These are phyloP conservation scores for Nylanderia fulva DNA, from an alignment of 1,140 invertebrate genomes.

Conservation along the genomic window DNA sequence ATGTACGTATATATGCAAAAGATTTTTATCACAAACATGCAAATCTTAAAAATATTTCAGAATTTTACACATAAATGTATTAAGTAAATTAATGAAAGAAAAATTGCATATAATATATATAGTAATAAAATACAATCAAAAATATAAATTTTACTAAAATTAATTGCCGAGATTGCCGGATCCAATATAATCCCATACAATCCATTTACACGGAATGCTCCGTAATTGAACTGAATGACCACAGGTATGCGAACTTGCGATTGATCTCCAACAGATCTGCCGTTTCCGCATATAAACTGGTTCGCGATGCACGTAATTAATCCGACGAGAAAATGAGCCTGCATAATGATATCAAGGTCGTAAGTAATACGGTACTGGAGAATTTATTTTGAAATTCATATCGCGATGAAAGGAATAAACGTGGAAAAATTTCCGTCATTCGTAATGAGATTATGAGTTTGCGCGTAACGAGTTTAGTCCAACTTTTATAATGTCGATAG, in stretches of 20 bases:
- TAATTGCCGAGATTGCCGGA: slow-evolving; percentile 26
- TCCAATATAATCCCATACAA: slow-evolving; percentile 46
- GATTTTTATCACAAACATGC: neutral
- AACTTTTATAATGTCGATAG: slow-evolving; percentile 42
- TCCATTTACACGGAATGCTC: slow-evolving; percentile 68
- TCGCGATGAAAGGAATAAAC: slow-evolving; percentile 33
- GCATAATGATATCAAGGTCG: slow-evolving; percentile 66
- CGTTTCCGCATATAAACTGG: slow-evolving; percentile 53
- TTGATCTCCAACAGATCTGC: slow-evolving; percentile 63
- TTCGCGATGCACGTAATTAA: slow-evolving; percentile 64
- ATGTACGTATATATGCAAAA: neutral
- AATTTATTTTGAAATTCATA: slow-evolving; percentile 57
- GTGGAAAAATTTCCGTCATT: slow-evolving; percentile 43
- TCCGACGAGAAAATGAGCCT: slow-evolving; percentile 70
- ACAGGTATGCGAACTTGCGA: slow-evolving; percentile 72
- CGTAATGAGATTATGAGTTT: slow-evolving; percentile 45
- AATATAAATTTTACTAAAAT: slow-evolving; percentile 31
- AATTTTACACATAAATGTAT: neutral
- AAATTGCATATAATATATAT: neutral
- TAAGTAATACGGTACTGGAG: neutral
- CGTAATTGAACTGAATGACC: slow-evolving; percentile 69
- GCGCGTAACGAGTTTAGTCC: slow-evolving; percentile 35
- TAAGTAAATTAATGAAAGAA: neutral
- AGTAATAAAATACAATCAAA: neutral
- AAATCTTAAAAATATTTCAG: neutral